phyloP scores from a whole-genome alignment of 2,113 vertebrate species.

The Datnioides undecimradiatus region DNA sequence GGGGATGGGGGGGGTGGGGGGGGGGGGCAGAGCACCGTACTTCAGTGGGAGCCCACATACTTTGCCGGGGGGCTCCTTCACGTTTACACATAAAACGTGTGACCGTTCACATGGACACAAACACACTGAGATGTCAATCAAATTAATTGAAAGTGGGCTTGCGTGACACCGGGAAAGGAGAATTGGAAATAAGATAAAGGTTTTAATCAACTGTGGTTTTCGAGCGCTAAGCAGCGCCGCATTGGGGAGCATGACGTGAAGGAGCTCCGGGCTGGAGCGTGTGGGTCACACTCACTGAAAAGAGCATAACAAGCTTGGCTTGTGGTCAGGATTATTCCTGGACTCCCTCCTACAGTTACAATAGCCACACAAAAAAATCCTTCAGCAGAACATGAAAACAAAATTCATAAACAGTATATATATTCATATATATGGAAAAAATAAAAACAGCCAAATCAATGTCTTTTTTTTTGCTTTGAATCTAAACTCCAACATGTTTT shows the following conservation, averaged over 20 bases:
- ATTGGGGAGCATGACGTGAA: conserved; percentile 21
- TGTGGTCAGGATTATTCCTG: neutral
- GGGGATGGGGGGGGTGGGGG: neutral
- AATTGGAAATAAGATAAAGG: conserved; percentile 60
- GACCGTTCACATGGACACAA: neutral
- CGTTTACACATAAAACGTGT: neutral
- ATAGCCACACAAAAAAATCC: conserved; percentile 6
- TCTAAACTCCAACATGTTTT: conserved; percentile 64
- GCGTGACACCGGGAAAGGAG: conserved; percentile 28
- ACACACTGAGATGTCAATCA: conserved; percentile 50
- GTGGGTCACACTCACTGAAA: conserved; percentile 39
- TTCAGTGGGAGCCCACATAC: conserved; percentile 25
- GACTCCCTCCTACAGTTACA: conserved; percentile 25
- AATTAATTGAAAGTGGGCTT: conserved; percentile 54
- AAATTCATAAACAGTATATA: conserved; percentile 46
- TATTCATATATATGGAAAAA: conserved; percentile 18
- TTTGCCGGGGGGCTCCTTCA: conserved; percentile 56
- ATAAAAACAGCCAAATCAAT: conserved; percentile 55
- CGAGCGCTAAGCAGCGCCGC: conserved; percentile 12
- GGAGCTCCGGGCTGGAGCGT: conserved; percentile 44
- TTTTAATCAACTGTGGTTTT: conserved; percentile 59
- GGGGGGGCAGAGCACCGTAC: conserved; percentile 25
- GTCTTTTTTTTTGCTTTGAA: conserved; percentile 50
- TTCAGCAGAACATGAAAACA: conserved; percentile 78
- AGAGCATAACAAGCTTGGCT: conserved; percentile 48